phyloP scores from a whole-genome alignment of 2,113 vertebrate genomes.

The Hiodon alosoides region DNA sequence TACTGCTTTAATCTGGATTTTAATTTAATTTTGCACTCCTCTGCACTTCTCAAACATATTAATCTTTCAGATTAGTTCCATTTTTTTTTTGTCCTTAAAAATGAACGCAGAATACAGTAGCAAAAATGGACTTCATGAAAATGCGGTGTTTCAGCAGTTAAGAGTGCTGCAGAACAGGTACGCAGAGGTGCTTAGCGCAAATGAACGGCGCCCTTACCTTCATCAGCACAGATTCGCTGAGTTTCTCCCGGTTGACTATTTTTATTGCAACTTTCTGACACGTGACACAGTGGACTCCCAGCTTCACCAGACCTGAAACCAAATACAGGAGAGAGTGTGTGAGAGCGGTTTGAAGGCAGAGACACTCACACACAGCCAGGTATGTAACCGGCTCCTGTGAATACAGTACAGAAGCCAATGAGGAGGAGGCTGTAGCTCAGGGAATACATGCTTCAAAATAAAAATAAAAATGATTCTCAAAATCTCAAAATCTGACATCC shows the following conservation, averaged over 20 bases:
- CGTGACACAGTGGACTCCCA: slow-evolving; percentile 81
- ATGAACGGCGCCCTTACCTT: slow-evolving; percentile 61
- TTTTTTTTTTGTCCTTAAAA: no score
- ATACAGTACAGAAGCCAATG: background rate
- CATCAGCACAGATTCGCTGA: slow-evolving; percentile 94
- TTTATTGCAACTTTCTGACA: slow-evolving; percentile 95
- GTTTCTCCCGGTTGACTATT: slow-evolving; percentile 96
- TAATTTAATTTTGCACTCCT: no score
- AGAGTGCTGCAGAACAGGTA: no score
- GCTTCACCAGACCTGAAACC: slow-evolving; percentile 72
- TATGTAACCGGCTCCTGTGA: background rate
- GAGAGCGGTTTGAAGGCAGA: background rate
- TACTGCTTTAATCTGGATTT: no score
- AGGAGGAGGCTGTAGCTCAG: background rate
- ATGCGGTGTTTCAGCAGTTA: no score
- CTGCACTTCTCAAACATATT: no score
- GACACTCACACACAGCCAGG: background rate
- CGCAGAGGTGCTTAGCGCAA: background rate
- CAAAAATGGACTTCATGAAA: no score
- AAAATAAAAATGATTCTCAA: no score
- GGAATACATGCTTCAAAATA: no score
- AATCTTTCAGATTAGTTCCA: no score
- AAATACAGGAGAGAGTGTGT: slow-evolving; percentile 24
- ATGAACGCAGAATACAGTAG: no score
- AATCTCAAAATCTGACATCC: no score